Evolutionary conservation across 1,140 invertebrate genomes (phyloP).

Genomic region (Lerema accius): DNA sequence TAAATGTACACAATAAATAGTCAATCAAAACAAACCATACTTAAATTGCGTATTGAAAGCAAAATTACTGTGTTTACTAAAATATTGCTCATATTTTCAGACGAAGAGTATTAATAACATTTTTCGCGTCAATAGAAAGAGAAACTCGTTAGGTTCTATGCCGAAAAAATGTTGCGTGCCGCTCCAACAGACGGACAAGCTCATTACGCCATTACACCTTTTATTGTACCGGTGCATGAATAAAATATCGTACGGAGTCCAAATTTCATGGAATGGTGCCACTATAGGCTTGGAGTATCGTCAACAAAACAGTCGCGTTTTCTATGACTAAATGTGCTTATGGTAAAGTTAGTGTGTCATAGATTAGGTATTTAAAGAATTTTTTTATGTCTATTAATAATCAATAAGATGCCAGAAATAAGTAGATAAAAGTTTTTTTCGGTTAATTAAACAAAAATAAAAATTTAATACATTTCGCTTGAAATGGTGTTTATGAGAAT

Average conservation of each 20-base stretch:
- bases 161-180: conserved; percentile 11
- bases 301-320: conserved; percentile 9
- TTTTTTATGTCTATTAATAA: too few species aligned
- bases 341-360: too few species aligned
- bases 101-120: not conserved
- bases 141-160: not conserved
- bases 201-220: conserved; percentile 24
- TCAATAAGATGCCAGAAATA: too few species aligned
- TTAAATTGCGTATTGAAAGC: not conserved
- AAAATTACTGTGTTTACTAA: not conserved
- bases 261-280: conserved; percentile 20
- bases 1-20: too few species aligned
- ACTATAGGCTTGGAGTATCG: not conserved
- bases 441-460: too few species aligned
- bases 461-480: too few species aligned
- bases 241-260: conserved; percentile 25
- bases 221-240: conserved; percentile 22
- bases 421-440: too few species aligned
- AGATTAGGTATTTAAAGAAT: too few species aligned
- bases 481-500: too few species aligned
- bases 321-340: too few species aligned
- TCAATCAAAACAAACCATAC: too few species aligned
- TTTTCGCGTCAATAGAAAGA: not conserved
- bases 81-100: not conserved
- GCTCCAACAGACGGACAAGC: conserved; percentile 11